Evolutionary conservation across 1,140 invertebrate species (phyloP).

Genomic region (Cotesia chilonis): DNA sequence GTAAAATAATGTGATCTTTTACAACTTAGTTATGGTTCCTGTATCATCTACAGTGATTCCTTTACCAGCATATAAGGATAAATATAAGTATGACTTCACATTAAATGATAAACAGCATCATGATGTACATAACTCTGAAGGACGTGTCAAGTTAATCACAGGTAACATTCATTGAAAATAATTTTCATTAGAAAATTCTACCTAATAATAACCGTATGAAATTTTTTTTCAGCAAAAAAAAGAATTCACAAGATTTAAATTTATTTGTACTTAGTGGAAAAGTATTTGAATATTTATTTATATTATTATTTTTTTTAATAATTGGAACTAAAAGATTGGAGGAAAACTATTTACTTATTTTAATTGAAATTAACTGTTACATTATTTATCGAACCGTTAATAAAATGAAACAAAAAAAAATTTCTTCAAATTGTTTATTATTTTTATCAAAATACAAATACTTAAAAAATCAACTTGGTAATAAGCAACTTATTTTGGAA

Average conservation of each 20-base stretch:
- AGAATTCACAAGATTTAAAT: conserved; percentile 43
- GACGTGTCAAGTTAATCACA: conserved; percentile 58
- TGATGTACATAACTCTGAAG: conserved; percentile 55
- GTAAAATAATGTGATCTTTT: conserved; percentile 8
- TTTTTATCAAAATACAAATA: no score
- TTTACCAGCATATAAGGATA: conserved; percentile 69
- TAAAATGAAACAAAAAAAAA: background rate
- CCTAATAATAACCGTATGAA: background rate
- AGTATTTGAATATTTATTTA: background rate
- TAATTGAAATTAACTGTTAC: background rate
- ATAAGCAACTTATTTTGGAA: no score
- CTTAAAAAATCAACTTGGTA: no score
- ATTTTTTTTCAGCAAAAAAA: conserved; percentile 24
- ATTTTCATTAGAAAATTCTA: background rate
- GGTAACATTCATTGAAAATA: conserved; percentile 46
- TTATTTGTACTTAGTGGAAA: conserved; percentile 18
- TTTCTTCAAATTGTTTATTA: background rate
- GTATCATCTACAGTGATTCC: conserved; percentile 74
- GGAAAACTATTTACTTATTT: background rate
- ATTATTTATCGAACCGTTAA: background rate
- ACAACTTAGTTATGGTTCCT: conserved; percentile 67
- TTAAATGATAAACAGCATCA: conserved; percentile 56
- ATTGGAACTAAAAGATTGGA: background rate
- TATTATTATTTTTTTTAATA: background rate
- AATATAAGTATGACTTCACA: conserved; percentile 51